Evolutionary conservation across 2,888 invertebrate species (phyloP).

Genomic region (Acleris literana): DNA sequence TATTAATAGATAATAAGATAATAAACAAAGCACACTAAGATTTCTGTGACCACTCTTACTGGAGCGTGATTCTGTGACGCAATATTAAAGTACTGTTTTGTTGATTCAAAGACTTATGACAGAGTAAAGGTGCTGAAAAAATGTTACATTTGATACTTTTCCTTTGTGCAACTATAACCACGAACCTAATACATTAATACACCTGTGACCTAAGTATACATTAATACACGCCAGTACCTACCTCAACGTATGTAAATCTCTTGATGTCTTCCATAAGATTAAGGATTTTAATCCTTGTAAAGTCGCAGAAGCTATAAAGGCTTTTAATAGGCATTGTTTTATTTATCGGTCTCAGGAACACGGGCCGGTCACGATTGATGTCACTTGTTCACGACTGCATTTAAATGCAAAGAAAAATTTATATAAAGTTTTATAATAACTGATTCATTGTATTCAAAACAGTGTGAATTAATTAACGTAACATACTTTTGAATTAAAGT

Average conservation of each 20-base stretch:
- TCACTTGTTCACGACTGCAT: conserved; percentile 52
- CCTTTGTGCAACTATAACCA: no score
- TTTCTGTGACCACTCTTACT: no score
- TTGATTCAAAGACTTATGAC: no score
- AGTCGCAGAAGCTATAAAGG: not conserved
- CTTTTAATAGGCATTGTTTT: conserved; percentile 31
- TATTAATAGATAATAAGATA: no score
- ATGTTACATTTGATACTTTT: no score
- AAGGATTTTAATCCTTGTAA: not conserved
- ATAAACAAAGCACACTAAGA: no score
- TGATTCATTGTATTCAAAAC: conserved; percentile 51
- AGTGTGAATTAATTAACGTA: conserved; percentile 12
- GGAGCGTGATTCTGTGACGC: no score
- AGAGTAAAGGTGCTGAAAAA: no score
- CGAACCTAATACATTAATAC: no score
- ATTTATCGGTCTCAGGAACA: conserved; percentile 60
- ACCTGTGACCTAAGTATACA: no score
- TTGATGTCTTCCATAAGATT: not conserved
- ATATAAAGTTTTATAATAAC: conserved; percentile 28
- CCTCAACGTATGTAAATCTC: not conserved
- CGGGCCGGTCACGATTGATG: conserved; percentile 59
- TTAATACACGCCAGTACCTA: not conserved
- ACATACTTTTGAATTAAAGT: no score
- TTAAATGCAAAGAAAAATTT: conserved; percentile 42
- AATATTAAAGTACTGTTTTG: no score